Base-by-base conservation (phyloP, 2,113 vertebrate genomes). In the Mungos mungo region DNA sequence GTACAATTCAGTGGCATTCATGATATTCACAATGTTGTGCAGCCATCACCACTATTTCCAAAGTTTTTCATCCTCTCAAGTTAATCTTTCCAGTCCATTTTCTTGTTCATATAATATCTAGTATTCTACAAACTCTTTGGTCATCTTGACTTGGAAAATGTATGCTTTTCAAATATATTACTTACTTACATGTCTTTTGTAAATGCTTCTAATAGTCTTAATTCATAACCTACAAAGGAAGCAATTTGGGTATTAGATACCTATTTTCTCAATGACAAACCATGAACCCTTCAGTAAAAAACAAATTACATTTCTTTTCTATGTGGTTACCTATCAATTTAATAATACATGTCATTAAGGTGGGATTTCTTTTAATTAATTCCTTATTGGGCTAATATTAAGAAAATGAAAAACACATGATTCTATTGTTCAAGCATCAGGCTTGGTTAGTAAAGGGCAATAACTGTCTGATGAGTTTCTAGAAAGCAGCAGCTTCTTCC, bases 341-440 rank as follows among this genome's bases (percentile, higher is more conserved):
- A 98, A 98, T 99, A 98, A 95, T 94, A 96, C 98, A 96, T 98
- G 93, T 98, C 98, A 98, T 98, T 97, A 98, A 97, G 97, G 94
- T 97, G 83, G 98, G 96, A 98, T 98, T 98, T 99, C 94, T 98
- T 98, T 98, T 98, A 98, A 98, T 98, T 98, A 98, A 98, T 98
- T 98, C 97, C 97, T 94, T 98, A 85, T 96, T 98, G 88, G 45
- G 87, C 92, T 97, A 95, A 98, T 98, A 98, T 97, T 98, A 98
- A 98, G 95, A 95, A 96, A 98, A 80, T 97, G 96, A 97, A 98
- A 98, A 98, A 98, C 96, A 96, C 96, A 93, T 98, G 45, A 84
- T 98, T 98, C 97, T 98, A 72, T 97, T 97, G 95, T 79, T 98
- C 96, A 98, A 97, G 65, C 76, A 57, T 89, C 95, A 97, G 97